Evolutionary conservation across 2,888 invertebrate genomes (phyloP).

Genomic region (Bedellia somnulentella): DNA sequence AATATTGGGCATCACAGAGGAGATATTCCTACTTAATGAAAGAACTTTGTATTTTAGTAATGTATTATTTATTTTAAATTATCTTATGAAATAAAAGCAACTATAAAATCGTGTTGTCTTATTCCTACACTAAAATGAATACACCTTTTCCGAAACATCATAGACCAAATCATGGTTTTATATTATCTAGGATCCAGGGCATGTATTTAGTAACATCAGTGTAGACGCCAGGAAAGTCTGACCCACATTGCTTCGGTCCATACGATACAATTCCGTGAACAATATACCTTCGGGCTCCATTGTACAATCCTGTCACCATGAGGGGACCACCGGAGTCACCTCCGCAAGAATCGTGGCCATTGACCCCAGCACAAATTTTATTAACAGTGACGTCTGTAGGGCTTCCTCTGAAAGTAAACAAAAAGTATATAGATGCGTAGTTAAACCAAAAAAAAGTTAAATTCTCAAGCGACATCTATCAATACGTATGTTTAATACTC

Average conservation of each 20-base stretch:
- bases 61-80: no score
- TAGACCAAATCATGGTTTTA: slow-evolving; percentile 9
- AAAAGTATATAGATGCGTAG: no score
- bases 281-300: slow-evolving; percentile 11
- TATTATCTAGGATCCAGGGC: slow-evolving; percentile 29
- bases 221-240: slow-evolving; percentile 33
- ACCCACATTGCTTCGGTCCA: slow-evolving; percentile 17
- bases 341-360: slow-evolving; percentile 57
- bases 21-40: no score
- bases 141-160: not conserved
- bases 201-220: slow-evolving; percentile 30
- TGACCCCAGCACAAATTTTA: slow-evolving; percentile 25
- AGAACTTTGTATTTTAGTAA: no score
- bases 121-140: slow-evolving; percentile 14
- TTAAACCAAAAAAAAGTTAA: not conserved
- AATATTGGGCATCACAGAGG: no score
- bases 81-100: no score
- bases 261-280: slow-evolving; percentile 18
- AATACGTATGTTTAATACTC: no score
- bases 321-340: slow-evolving; percentile 71
- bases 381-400: slow-evolving; percentile 6
- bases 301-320: slow-evolving; percentile 18
- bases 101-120: slow-evolving; percentile 13
- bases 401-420: slow-evolving; percentile 7
- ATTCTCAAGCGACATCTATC: not conserved